Percentiles rank a stretch among this genome's conserved stretches.
phyloP scores from a whole-genome alignment of 2,888 invertebrate genomes.

The Gordius sp. region DNA sequence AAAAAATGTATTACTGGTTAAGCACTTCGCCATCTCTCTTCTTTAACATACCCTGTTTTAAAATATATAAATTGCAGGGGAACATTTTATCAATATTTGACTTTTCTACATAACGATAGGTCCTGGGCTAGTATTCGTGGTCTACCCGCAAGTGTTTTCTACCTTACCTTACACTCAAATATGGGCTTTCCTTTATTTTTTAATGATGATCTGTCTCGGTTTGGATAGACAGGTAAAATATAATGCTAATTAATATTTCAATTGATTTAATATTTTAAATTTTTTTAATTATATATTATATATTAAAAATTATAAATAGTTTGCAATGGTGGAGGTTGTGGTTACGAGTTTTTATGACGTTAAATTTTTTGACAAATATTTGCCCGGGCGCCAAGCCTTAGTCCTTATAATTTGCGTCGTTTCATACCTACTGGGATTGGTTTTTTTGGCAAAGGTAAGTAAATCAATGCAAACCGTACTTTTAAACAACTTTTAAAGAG shows the following conservation, averaged over 20 bases:
- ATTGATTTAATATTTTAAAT: not conserved
- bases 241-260: not conserved
- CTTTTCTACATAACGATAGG: too few relatives aligned
- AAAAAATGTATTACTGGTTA: too few relatives aligned
- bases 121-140: constrained; percentile 9
- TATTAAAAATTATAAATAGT: not conserved
- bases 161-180: not conserved
- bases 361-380: not conserved
- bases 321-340: constrained; percentile 12
- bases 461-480: not conserved
- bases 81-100: too few relatives aligned
- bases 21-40: too few relatives aligned
- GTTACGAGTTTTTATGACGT: constrained; percentile 16
- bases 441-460: not conserved
- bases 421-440: constrained; percentile 7
- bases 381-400: constrained; percentile 8
- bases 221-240: constrained; percentile 16
- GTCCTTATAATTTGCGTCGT: not conserved
- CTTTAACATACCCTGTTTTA: too few relatives aligned
- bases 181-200: constrained; percentile 5
- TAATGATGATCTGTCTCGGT: constrained; percentile 14
- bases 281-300: not conserved
- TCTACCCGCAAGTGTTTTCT: constrained; percentile 1
- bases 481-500: not conserved
- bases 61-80: too few relatives aligned